Evolutionary conservation across 1,140 invertebrate species (phyloP).

Genomic region (Scaptodrosophila lebanonensis): DNA sequence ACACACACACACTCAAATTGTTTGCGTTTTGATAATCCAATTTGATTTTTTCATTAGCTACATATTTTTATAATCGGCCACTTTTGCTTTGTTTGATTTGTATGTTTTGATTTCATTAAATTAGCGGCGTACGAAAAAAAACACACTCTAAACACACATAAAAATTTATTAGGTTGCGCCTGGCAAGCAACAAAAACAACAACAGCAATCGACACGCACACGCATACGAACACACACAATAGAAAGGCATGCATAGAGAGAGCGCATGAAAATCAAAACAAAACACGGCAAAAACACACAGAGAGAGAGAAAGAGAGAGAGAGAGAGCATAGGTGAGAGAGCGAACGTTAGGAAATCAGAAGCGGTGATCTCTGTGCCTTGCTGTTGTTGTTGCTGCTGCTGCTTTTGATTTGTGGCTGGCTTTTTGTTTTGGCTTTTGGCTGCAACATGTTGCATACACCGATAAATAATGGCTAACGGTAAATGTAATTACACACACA

Average conservation of each 20-base stretch:
- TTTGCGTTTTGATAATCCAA: constrained; percentile 33
- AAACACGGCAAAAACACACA: constrained; percentile 36
- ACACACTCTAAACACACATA: constrained; percentile 36
- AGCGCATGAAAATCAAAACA: constrained; percentile 42
- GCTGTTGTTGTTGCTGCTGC: constrained; percentile 20
- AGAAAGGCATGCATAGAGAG: constrained; percentile 1
- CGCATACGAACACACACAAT: no score
- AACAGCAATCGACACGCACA: constrained; percentile 11
- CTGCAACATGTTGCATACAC: constrained; percentile 36
- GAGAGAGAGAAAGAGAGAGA: constrained; percentile 7
- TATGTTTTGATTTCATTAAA: constrained; percentile 13
- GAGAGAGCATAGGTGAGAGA: neutral
- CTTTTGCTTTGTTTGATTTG: no score
- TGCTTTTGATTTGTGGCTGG: constrained; percentile 16
- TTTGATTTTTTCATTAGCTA: constrained; percentile 30
- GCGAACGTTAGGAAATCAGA: constrained; percentile 27
- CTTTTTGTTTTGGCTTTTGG: constrained; percentile 21
- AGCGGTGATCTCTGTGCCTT: constrained; percentile 22
- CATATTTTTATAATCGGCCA: constrained; percentile 13
- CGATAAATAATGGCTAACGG: constrained; percentile 27
- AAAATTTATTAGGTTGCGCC: constrained; percentile 46
- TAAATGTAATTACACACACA: constrained; percentile 33
- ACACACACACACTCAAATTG: neutral
- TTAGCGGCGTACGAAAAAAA: constrained; percentile 24
- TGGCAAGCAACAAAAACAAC: constrained; percentile 18